A percentile compares a stretch with the other conserved stretches of the same genome.
phyloP scores from a whole-genome alignment of 1,140 invertebrate genomes.

The Dendroctonus ponderosae region DNA sequence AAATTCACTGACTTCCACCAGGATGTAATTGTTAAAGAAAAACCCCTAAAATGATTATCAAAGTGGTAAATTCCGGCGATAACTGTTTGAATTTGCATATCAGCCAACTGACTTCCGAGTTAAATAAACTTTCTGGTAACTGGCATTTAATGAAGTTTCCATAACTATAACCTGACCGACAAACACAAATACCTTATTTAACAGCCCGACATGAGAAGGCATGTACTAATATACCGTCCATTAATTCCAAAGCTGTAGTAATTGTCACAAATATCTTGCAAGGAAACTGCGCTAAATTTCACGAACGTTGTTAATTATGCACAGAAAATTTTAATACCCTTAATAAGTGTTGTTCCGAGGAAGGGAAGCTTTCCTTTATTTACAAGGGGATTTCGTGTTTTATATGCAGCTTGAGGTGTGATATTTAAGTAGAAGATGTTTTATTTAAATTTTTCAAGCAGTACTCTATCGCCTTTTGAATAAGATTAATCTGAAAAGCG shows the following conservation, averaged over 20 bases:
- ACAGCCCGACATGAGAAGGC: background rate
- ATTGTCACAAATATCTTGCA: slow-evolving; percentile 4
- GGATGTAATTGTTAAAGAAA: background rate
- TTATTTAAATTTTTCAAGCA: no score
- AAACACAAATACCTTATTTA: slow-evolving; percentile 20
- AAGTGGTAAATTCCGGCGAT: no score
- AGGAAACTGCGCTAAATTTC: background rate
- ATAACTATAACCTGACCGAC: slow-evolving; percentile 6
- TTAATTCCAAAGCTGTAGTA: background rate
- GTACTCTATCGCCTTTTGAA: no score
- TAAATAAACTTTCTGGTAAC: background rate
- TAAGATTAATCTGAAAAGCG: no score
- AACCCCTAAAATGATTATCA: background rate
- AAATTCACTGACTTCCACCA: no score
- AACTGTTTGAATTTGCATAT: no score
- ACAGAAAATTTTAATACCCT: background rate
- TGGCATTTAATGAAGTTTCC: slow-evolving; percentile 15
- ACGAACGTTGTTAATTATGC: slow-evolving; percentile 9
- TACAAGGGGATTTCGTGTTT: background rate
- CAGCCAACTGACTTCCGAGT: no score
- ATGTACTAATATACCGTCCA: slow-evolving; percentile 8
- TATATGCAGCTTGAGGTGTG: no score
- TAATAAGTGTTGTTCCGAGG: background rate
- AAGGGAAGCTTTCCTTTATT: background rate
- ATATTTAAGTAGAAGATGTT: no score